Evolutionary conservation across 2,113 vertebrate genomes (phyloP), one percentile per base, ranked within the genome.

Genomic region (Monarcha castaneiventris): DNA sequence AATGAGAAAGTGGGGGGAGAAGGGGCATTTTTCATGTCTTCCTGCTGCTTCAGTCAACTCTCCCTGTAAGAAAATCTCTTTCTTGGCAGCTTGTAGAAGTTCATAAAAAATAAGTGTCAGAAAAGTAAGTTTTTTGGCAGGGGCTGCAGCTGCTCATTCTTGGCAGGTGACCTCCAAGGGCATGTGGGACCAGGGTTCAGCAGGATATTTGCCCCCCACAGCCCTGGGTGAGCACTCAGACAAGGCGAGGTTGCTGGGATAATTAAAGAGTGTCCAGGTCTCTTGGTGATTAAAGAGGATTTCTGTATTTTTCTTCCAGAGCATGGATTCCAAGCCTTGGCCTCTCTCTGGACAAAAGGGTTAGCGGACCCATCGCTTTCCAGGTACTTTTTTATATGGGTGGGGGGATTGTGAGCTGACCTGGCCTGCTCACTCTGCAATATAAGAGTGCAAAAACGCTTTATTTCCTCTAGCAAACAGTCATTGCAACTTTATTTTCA

Each of bases 151-250:
- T 85, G 44, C 52, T 81, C 4, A 0, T 25, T 44, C 21, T 21
- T 75, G 66, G 52, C 56, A 84, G 51, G 41, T 56, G 49, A 64
- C 44, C 27, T 44, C 41, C 66, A 75, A 79, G 74, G 66, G 33
- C 44, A 15, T 4, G 21, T 64, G 63, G 58, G 44, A 23, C 18
- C 0, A 1, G 49, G 29, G 35, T 32, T 82, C 56, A 55, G 8
- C 7, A 30, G 52, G 30, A 26, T 0, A 0, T 78, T 59, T 64
- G 18, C 1, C 10, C n/a, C 46, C 26, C 2, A 0, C 39, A 68
- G 41, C 44, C 30, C 49, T 27, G 51, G 17, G 51, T 74, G 74
- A 75, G 43, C 1, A 0, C 32, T 61, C 39, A 69, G 35, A 80
- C 39, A 55, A 46, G 46, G 41, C 0, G 4, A 79, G 17, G 27